Conservation (phyloP, 2,888 invertebrate genomes). For the Epistrophella euchroma region DNA sequence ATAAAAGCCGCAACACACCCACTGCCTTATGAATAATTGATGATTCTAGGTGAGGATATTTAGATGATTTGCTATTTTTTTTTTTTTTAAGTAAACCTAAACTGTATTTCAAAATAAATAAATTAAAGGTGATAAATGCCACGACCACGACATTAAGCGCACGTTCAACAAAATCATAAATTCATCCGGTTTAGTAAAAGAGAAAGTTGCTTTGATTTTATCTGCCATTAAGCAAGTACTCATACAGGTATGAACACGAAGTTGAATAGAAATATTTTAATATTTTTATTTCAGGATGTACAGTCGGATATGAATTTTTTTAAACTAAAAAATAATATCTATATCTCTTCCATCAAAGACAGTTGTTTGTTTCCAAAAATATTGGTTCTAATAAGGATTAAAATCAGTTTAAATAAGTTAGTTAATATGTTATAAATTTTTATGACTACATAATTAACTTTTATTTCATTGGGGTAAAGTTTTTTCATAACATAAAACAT, state of each 20-base stretch:
- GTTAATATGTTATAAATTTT: neutral
- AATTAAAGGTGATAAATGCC: neutral
- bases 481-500: neutral
- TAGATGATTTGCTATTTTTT: no score
- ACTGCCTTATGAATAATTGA: no score
- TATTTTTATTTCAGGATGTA: neutral
- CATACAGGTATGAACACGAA: neutral
- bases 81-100: no score
- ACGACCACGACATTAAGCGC: neutral
- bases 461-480: neutral
- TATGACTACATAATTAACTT: neutral
- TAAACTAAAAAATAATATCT: neutral
- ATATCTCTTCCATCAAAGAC: neutral
- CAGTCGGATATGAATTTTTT: neutral
- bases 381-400: neutral
- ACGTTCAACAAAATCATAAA: neutral
- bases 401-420: neutral
- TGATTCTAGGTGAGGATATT: no score
- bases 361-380: neutral
- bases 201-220: conserved; percentile 14
- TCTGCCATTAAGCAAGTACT: neutral
- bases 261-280: neutral
- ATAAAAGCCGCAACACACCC: no score
- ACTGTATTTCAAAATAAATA: neutral
- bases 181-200: conserved; percentile 7